Base-by-base conservation (phyloP, 2,888 invertebrate genomes). In the Galerucella pusilla region DNA sequence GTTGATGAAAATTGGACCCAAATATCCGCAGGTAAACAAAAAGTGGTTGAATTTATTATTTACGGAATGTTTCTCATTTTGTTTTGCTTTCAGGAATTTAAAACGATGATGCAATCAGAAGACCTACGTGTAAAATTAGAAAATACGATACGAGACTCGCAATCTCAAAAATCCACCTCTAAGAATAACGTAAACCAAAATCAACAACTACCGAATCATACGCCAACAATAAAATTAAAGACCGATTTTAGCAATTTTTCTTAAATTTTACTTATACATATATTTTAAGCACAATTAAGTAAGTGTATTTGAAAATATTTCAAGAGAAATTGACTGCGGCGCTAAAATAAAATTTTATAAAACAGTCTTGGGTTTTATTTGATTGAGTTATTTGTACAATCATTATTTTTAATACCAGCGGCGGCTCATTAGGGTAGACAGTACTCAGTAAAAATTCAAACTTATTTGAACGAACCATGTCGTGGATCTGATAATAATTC, bases 171-270 rank as follows among this genome's bases (percentile, higher is more conserved):
- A 81, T 89, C 89, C 74, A 90, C 90, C 78, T 85, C 86, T 35
- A 88, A 87, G 80, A 87, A 86, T 72, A 90, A 90, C 80, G 84
- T 87, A 60, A 89, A 88, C 77, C 86, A 87, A 68, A 85, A 83
- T 73, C 89, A 90, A 78, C 84, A 86, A 54, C 73, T 84, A 65
- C 81, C 85, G 67, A 85, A 83, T 77, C 89, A 89, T 83, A 88
- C 89, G 75, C 96, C 95, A 75, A 93, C 95, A 69, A 97, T 97
- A 85, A 96, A 96, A 88, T 90, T 97, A 80, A 97, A 96, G 90
- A 97, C 97, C 2, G 96, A 97, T 89, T 98, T 97, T 87, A 96
- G 96, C 84, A 97, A 97, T 89, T 98, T 97, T 85, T 92, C 93
- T 84, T 94, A 91, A 74, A 25, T 59, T 16, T 10, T 9, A 57